Conservation (phyloP, 2,113 vertebrate genomes). For the Dasyurus viverrinus region DNA sequence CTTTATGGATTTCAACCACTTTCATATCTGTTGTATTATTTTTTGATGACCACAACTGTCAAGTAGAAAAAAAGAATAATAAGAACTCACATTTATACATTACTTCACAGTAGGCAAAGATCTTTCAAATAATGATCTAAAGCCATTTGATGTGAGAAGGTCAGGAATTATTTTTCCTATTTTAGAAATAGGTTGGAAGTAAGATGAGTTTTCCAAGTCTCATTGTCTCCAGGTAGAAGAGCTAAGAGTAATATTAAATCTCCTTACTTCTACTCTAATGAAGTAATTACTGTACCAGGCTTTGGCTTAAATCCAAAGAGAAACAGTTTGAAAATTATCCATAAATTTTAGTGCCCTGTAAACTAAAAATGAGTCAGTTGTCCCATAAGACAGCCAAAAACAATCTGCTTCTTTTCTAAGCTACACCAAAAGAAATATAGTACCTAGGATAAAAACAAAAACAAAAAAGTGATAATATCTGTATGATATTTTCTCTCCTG, state of each 20-base stretch:
- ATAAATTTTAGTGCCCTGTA: neutral
- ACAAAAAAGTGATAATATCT: neutral
- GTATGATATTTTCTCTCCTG: neutral
- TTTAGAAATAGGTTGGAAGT: neutral
- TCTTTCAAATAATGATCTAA: neutral
- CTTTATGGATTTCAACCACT: neutral
- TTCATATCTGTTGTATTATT: neutral
- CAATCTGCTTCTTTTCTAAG: neutral
- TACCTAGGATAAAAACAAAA: neutral
- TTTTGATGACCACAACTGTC: neutral
- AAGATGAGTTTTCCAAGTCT: neutral
- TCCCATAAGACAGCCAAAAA: neutral
- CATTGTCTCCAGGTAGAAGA: neutral
- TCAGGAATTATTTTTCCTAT: neutral
- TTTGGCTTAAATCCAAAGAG: neutral
- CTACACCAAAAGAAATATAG: neutral
- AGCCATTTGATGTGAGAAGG: neutral
- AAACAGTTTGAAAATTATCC: neutral
- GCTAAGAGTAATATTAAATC: neutral
- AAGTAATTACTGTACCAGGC: neutral
- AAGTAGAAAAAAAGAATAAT: neutral
- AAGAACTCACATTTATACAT: neutral
- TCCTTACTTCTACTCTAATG: neutral
- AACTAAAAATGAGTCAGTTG: neutral
- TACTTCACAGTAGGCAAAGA: neutral